Percentiles rank a stretch among this genome's conserved stretches.
Conservation (phyloP, 2,888 invertebrate species). For the Macrosoma leucophasiata region DNA sequence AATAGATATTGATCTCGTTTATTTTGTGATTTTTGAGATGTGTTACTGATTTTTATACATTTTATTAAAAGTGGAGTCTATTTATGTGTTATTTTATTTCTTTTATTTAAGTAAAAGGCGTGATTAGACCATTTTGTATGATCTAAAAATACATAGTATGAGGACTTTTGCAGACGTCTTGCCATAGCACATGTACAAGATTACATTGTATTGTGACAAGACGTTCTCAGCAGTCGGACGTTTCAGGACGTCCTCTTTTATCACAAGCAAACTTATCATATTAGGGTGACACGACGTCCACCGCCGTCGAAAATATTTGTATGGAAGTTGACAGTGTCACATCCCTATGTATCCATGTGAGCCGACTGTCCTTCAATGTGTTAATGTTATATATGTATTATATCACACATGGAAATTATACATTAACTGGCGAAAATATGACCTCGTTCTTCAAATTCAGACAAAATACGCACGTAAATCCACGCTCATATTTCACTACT, state of each 20-base stretch:
- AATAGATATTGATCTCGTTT: too few species aligned
- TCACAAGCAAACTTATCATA: constrained; percentile 1
- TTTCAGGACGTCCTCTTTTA: constrained; percentile 1
- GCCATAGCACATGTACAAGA: constrained; percentile 1
- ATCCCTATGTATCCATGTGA: neutral
- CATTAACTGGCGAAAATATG: too few species aligned
- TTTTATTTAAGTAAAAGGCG: constrained; percentile 1
- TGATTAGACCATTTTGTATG: neutral
- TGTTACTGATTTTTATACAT: constrained; percentile 1
- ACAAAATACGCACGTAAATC: too few species aligned
- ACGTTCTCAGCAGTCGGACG: constrained; percentile 1
- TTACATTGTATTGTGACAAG: constrained; percentile 2
- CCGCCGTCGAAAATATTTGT: constrained; percentile 2
- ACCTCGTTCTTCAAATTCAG: too few species aligned
- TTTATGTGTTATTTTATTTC: constrained; percentile 1
- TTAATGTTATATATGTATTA: too few species aligned
- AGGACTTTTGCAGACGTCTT: constrained; percentile 2
- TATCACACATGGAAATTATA: too few species aligned
- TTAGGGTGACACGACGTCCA: constrained; percentile 2
- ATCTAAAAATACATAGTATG: constrained; percentile 1
- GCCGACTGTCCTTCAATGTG: constrained; percentile 1
- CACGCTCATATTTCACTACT: too few species aligned
- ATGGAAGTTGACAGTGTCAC: constrained; percentile 2
- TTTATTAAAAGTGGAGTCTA: constrained; percentile 1
- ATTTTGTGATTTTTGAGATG: too few species aligned